Evolutionary conservation across 2,797 vertebrate species (phyloP).

Genomic region (Serranus cabrilla): DNA sequence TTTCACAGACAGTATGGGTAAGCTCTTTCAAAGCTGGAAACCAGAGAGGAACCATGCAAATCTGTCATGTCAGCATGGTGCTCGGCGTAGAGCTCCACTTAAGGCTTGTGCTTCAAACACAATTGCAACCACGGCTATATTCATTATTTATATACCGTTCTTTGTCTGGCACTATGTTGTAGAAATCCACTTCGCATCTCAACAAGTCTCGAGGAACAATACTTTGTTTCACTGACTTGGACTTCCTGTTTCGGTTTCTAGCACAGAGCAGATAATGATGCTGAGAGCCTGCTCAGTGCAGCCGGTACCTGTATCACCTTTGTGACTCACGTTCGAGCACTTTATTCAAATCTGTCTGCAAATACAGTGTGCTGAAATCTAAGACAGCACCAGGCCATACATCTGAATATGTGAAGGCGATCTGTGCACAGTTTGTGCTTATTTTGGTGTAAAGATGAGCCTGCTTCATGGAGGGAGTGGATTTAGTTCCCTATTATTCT

Average conservation of each 20-base stretch:
- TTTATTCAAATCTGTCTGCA: neutral
- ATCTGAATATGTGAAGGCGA: neutral
- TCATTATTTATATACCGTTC: slow-evolving; percentile 49
- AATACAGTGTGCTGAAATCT: neutral
- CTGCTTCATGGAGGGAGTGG: neutral
- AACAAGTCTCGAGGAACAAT: slow-evolving; percentile 6
- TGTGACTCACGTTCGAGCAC: neutral
- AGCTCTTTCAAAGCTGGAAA: slow-evolving; percentile 40
- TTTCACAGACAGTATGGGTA: slow-evolving; percentile 27
- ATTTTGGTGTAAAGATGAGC: neutral
- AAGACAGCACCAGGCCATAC: neutral
- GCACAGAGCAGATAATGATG: neutral
- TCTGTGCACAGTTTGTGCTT: neutral
- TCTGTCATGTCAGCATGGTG: slow-evolving; percentile 53
- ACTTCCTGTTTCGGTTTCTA: neutral
- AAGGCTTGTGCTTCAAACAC: slow-evolving; percentile 47
- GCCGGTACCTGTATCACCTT: neutral
- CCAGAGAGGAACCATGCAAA: slow-evolving; percentile 38
- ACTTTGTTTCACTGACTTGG: slow-evolving; percentile 1
- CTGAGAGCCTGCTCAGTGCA: neutral
- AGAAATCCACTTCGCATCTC: slow-evolving; percentile 29
- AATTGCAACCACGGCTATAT: slow-evolving; percentile 28
- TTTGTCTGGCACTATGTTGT: slow-evolving; percentile 14
- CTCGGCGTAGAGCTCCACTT: slow-evolving; percentile 23
- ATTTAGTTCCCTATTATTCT: neutral